Evolutionary conservation across 2,113 vertebrate species (phyloP).

Genomic region (Chlorodrepanis virens): DNA sequence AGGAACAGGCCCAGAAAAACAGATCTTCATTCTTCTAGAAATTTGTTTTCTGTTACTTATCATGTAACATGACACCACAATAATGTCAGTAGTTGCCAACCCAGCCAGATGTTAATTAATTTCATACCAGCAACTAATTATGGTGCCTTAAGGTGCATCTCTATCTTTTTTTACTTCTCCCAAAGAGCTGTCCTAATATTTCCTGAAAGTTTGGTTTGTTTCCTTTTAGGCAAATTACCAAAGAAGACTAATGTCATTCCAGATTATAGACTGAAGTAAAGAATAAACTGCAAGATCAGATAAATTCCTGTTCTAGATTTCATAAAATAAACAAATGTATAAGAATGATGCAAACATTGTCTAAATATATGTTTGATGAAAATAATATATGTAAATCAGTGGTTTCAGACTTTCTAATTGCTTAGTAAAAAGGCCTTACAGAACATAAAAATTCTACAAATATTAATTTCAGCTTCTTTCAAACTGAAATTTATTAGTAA

Average conservation of each 20-base stretch:
- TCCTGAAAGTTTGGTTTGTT: not conserved
- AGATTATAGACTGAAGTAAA: not conserved
- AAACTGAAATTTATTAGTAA: not conserved
- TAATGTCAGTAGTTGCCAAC: not conserved
- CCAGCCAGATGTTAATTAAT: slow-evolving; percentile 28
- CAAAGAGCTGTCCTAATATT: not conserved
- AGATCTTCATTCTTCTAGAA: not conserved
- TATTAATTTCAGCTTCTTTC: not conserved
- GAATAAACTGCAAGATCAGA: not conserved
- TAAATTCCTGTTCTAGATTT: not conserved
- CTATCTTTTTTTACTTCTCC: not conserved
- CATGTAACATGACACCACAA: not conserved
- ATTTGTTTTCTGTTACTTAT: not conserved
- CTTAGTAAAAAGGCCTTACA: not conserved
- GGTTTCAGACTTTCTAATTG: not conserved
- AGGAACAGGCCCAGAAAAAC: not conserved
- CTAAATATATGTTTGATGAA: not conserved
- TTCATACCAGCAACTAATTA: slow-evolving; percentile 4
- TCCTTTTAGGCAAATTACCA: not conserved
- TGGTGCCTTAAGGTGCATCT: not conserved
- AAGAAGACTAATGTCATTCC: not conserved
- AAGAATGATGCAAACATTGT: not conserved
- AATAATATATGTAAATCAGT: not conserved
- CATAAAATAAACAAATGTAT: not conserved
- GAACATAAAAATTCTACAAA: not conserved